Conservation (phyloP, 2,113 vertebrate genomes). For the Toxostoma redivivum region DNA sequence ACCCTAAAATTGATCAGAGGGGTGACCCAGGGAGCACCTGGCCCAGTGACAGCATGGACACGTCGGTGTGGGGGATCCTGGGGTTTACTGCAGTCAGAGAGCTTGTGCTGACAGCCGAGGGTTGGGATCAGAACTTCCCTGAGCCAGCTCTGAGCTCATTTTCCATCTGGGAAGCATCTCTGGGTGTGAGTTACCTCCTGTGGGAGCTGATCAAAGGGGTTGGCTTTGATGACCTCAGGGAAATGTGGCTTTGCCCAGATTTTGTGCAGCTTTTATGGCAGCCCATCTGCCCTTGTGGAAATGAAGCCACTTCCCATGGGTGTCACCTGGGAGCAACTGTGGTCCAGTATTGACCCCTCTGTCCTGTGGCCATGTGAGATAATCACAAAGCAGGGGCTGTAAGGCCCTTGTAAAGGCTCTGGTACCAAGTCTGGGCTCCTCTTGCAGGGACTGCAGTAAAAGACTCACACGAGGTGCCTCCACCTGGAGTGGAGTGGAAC, state of each 20-base stretch:
- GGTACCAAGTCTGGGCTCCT: not conserved
- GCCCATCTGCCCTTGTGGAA: not conserved
- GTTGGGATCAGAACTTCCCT: not conserved
- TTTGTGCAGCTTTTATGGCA: not conserved
- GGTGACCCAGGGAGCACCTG: not conserved
- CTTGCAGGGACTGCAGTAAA: accelerated
- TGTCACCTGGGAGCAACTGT: not conserved
- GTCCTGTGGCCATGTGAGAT: accelerated
- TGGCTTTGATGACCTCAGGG: not conserved
- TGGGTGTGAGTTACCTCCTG: not conserved
- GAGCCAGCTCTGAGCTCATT: not conserved
- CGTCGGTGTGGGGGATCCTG: not conserved
- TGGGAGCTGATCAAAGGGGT: not conserved
- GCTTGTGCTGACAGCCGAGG: not conserved
- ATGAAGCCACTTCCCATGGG: not conserved
- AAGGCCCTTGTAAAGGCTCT: no score
- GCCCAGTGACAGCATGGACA: accelerated
- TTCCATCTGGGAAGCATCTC: not conserved
- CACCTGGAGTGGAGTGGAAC: not conserved
- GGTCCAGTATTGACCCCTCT: not conserved
- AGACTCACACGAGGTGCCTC: accelerated
- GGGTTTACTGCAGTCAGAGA: not conserved
- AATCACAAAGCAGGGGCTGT: not conserved
- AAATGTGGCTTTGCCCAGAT: not conserved
- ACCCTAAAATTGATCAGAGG: not conserved